Percentiles rank a stretch among this genome's conserved stretches.
Evolutionary conservation across 2,888 invertebrate genomes (phyloP).

Genomic region (Theodoxus fluviatilis): DNA sequence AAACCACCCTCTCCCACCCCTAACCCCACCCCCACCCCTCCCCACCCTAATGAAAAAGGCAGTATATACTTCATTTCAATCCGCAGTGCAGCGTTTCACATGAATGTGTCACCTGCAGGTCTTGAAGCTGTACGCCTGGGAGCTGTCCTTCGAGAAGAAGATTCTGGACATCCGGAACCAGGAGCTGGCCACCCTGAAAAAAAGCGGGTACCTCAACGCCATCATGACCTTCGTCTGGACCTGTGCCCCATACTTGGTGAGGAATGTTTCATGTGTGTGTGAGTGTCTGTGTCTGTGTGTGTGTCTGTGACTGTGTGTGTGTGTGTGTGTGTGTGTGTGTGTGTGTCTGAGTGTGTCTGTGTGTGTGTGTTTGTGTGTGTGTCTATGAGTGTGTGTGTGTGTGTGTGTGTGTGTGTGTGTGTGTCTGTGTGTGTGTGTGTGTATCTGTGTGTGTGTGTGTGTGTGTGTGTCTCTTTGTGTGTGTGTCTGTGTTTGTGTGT

Average conservation of each 20-base stretch:
- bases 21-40: not conserved
- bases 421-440: not conserved
- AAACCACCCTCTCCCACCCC: not conserved
- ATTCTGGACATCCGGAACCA: slow-evolving; percentile 84
- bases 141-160: slow-evolving; percentile 88
- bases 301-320: not conserved
- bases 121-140: slow-evolving; percentile 93
- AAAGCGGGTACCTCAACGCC: slow-evolving; percentile 76
- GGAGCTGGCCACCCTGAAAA: slow-evolving; percentile 85
- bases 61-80: not conserved
- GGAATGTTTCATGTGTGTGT: not conserved
- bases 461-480: not conserved
- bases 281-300: slow-evolving; percentile 9
- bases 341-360: not conserved
- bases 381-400: slow-evolving; percentile 4
- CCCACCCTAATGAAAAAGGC: not conserved
- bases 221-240: slow-evolving; percentile 91
- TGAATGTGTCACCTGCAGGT: slow-evolving; percentile 46
- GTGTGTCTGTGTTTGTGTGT: not conserved
- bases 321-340: not conserved
- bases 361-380: not conserved
- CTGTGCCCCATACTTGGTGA: slow-evolving; percentile 90
- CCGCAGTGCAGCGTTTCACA: not conserved
- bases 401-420: not conserved
- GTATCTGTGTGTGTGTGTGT: not conserved